Evolutionary conservation across 2,113 vertebrate genomes (phyloP).

Genomic region (Promerops cafer): DNA sequence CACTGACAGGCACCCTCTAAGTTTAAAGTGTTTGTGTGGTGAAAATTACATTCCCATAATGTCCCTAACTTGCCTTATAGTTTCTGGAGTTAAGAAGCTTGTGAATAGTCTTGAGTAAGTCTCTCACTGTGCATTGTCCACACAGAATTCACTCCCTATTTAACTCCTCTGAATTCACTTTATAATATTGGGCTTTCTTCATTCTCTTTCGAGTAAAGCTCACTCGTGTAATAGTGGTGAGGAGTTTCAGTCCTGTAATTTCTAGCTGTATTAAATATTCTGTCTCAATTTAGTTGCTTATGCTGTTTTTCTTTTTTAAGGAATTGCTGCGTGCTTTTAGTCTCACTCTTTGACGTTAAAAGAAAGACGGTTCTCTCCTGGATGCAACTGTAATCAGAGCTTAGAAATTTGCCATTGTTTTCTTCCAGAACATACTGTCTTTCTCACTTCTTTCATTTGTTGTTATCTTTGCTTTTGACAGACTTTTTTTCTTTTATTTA

Average conservation of each 20-base stretch:
- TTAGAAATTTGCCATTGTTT: not conserved
- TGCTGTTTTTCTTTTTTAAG: not conserved
- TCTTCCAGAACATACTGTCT: not conserved
- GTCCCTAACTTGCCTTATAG: not conserved
- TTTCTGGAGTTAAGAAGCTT: not conserved
- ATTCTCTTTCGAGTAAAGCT: not conserved
- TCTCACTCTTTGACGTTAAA: not conserved
- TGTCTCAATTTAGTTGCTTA: not conserved
- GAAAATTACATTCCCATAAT: not conserved
- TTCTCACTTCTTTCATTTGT: not conserved
- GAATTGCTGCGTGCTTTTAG: not conserved
- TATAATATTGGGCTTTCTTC: not conserved
- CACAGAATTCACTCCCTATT: not conserved
- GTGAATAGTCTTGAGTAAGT: not conserved
- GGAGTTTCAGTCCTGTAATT: not conserved
- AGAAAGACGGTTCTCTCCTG: not conserved
- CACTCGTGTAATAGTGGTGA: fast-evolving
- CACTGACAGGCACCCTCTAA: not conserved
- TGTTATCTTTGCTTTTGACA: not conserved
- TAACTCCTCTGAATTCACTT: not conserved
- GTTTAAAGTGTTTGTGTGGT: not conserved
- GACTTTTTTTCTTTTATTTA: not conserved
- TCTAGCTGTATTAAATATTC: not conserved
- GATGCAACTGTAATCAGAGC: not conserved
- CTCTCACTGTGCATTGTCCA: not conserved